A percentile compares a stretch with the other conserved stretches of the same genome.
These are phyloP conservation scores for Sipha flava DNA, from an alignment of 1,140 invertebrate species.

Conservation along the genomic window DNA sequence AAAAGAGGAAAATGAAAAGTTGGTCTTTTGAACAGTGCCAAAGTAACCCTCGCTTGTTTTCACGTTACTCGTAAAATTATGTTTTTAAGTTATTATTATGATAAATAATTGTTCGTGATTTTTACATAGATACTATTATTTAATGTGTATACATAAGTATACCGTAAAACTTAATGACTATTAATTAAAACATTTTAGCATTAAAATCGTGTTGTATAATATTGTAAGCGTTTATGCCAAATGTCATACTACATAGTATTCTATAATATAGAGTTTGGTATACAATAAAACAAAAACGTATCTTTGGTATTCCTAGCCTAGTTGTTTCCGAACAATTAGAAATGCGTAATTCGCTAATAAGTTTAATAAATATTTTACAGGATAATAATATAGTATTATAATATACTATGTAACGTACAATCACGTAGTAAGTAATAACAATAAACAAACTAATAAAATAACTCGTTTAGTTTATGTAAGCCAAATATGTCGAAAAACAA, in stretches of 20 bases:
- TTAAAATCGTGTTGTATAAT: not conserved
- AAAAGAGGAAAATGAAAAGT: too few species aligned
- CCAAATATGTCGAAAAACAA: not conserved
- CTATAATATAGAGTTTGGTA: not conserved
- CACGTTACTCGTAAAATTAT: not conserved
- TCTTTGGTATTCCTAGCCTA: constrained; percentile 3
- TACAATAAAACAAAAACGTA: not conserved
- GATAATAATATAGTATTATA: not conserved
- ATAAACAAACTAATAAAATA: not conserved
- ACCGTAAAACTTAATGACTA: not conserved
- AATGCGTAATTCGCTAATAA: not conserved
- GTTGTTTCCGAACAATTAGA: not conserved
- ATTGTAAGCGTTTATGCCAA: not conserved
- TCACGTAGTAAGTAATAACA: not conserved
- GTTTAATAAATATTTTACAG: not conserved
- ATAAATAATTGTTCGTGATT: too few species aligned
- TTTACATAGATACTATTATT: too few species aligned
- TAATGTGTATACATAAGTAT: too few species aligned
- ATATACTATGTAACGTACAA: too few species aligned
- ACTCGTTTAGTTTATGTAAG: not conserved
- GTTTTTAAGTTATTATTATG: not conserved
- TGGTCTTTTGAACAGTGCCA: too few species aligned
- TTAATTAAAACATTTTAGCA: not conserved
- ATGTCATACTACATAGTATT: not conserved
- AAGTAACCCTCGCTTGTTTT: too few species aligned